These are phyloP conservation scores for Netelia inedita DNA, from an alignment of 2,888 invertebrate species.

Conservation along the genomic window DNA sequence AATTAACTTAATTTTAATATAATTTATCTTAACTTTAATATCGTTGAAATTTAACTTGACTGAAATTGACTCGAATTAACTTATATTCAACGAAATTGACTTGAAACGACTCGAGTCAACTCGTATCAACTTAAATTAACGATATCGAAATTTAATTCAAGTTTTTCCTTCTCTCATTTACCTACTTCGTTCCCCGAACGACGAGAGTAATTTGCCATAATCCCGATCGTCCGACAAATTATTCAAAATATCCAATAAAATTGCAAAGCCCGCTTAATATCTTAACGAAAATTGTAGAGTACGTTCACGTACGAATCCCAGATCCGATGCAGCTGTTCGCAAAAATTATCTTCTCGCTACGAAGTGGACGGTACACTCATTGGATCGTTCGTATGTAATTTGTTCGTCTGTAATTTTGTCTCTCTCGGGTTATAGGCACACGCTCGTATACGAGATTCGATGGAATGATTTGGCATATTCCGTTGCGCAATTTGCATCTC, in stretches of 20 bases:
- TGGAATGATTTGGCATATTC: slow-evolving; percentile 37
- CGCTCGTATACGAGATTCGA: background rate
- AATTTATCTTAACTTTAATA: too few species aligned
- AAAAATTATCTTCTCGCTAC: background rate
- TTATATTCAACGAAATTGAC: too few species aligned
- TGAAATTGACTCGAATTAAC: too few species aligned
- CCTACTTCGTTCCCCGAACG: too few species aligned
- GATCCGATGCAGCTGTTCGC: slow-evolving; percentile 8
- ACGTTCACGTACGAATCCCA: background rate
- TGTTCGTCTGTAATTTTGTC: slow-evolving; percentile 11
- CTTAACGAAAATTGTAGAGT: background rate
- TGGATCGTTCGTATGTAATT: slow-evolving; percentile 23
- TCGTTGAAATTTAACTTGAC: too few species aligned
- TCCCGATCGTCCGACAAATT: too few species aligned
- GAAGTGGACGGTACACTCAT: background rate
- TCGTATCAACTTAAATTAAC: too few species aligned
- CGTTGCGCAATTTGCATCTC: slow-evolving; percentile 20
- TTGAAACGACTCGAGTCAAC: too few species aligned
- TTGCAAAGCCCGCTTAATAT: background rate
- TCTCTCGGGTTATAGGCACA: background rate
- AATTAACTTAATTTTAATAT: too few species aligned
- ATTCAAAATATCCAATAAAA: slow-evolving; percentile 25
- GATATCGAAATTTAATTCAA: too few species aligned
- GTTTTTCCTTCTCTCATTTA: too few species aligned
- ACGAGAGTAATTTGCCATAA: background rate